A percentile compares a stretch with the other conserved stretches of the same genome.
These are phyloP conservation scores for Helicorthomorpha holstii DNA, from an alignment of 1,140 invertebrate genomes.

Conservation along the genomic window DNA sequence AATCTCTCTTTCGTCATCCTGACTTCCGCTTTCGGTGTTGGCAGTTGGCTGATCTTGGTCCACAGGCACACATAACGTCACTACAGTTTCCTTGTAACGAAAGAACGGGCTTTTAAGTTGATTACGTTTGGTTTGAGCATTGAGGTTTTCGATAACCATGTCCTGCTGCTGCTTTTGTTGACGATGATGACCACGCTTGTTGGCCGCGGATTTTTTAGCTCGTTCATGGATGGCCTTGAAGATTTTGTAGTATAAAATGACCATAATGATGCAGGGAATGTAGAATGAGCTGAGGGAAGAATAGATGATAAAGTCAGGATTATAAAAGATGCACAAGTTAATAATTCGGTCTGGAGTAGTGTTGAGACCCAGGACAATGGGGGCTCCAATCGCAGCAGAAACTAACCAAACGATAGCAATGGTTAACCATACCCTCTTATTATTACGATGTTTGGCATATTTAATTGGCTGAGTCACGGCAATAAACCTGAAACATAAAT, in stretches of 20 bases:
- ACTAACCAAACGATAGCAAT: slow-evolving; percentile 94
- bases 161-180: slow-evolving; percentile 57
- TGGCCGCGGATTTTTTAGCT: slow-evolving; percentile 57
- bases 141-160: slow-evolving; percentile 74
- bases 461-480: slow-evolving; percentile 97
- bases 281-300: slow-evolving; percentile 97
- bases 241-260: slow-evolving; percentile 95
- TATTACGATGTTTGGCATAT: slow-evolving; percentile 97
- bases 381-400: slow-evolving; percentile 87
- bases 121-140: slow-evolving; percentile 24
- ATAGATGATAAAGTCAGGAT: slow-evolving; percentile 93
- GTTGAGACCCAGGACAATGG: slow-evolving; percentile 90
- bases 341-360: slow-evolving; percentile 47
- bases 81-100: neutral
- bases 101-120: neutral
- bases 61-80: neutral
- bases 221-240: slow-evolving; percentile 72
- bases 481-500: slow-evolving; percentile 90
- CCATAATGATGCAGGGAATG: slow-evolving; percentile 97
- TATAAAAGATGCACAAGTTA: slow-evolving; percentile 77
- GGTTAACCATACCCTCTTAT: slow-evolving; percentile 80
- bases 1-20: slow-evolving; percentile 12
- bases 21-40: slow-evolving; percentile 9
- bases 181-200: slow-evolving; percentile 49
- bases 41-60: neutral